Conservation (phyloP, 2,797 vertebrate genomes). For the Linurgus olivaceus region DNA sequence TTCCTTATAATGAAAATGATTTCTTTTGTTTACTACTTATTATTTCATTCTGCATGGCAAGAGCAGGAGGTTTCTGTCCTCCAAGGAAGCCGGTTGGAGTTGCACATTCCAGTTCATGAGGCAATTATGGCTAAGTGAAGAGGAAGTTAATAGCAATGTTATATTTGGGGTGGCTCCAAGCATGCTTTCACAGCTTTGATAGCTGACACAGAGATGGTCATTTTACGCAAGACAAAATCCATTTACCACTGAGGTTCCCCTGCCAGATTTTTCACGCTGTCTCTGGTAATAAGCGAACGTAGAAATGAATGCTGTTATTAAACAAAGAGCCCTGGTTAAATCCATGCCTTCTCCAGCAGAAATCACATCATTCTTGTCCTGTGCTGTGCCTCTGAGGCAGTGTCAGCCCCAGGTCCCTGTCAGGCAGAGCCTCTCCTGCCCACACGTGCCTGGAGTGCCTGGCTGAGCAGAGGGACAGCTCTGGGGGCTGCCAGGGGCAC, state of each 20-base stretch:
- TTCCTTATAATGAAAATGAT: neutral
- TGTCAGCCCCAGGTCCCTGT: accelerated
- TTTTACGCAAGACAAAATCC: slow-evolving; percentile 32
- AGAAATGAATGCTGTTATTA: neutral
- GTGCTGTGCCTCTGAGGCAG: neutral
- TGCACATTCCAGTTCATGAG: slow-evolving; percentile 8
- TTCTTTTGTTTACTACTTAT: neutral
- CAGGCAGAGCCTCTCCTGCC: neutral
- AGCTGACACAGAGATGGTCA: slow-evolving; percentile 21
- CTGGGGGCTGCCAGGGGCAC: neutral
- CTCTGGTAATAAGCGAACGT: neutral
- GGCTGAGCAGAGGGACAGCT: neutral
- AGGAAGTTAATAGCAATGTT: slow-evolving; percentile 58
- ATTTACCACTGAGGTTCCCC: neutral
- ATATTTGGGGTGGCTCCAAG: slow-evolving; percentile 53
- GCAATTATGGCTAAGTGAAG: slow-evolving; percentile 26
- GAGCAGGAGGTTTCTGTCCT: neutral
- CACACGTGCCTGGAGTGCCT: neutral
- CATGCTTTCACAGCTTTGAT: slow-evolving; percentile 59
- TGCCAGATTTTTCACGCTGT: neutral
- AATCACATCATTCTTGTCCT: neutral
- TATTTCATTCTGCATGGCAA: neutral
- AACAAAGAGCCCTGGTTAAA: neutral
- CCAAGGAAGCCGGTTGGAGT: neutral
- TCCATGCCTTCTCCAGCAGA: neutral